These are phyloP conservation scores for Brachycybe producta DNA, from an alignment of 2,888 invertebrate genomes.

Conservation along the genomic window DNA sequence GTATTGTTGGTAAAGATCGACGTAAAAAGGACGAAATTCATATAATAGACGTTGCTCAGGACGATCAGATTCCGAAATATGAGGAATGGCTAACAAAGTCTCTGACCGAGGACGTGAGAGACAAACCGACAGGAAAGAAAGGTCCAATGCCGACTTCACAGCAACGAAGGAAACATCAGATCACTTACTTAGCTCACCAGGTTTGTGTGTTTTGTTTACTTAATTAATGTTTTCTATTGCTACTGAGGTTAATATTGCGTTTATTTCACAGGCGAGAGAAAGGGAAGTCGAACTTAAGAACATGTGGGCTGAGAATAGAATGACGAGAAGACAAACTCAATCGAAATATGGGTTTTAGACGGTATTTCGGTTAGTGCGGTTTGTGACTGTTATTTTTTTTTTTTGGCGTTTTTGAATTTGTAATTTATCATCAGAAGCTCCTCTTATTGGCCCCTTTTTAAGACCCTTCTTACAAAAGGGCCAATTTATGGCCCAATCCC, in stretches of 20 bases:
- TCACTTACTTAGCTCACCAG: slow-evolving; percentile 81
- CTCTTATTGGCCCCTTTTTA: no score
- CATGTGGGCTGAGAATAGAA: slow-evolving; percentile 80
- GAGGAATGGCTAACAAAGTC: slow-evolving; percentile 67
- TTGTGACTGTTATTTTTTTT: no score
- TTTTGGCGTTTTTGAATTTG: no score
- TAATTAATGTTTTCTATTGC: background rate
- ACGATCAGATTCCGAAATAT: slow-evolving; percentile 64
- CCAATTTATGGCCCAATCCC: no score
- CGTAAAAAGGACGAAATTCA: slow-evolving; percentile 48
- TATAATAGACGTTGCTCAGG: slow-evolving; percentile 68
- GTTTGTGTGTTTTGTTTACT: slow-evolving; percentile 31
- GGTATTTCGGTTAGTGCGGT: background rate
- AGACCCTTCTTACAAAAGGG: no score
- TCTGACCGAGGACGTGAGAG: slow-evolving; percentile 35
- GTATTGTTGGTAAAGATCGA: slow-evolving; percentile 53
- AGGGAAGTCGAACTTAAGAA: slow-evolving; percentile 86
- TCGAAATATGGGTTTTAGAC: slow-evolving; percentile 86
- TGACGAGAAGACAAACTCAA: slow-evolving; percentile 74
- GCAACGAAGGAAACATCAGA: slow-evolving; percentile 73
- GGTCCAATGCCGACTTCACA: slow-evolving; percentile 47
- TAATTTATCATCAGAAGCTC: no score
- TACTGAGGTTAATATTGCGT: background rate
- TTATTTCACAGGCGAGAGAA: slow-evolving; percentile 66
- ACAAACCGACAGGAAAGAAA: slow-evolving; percentile 26